phyloP scores from a whole-genome alignment of 2,888 invertebrate species.

The Conomelus anceps region DNA sequence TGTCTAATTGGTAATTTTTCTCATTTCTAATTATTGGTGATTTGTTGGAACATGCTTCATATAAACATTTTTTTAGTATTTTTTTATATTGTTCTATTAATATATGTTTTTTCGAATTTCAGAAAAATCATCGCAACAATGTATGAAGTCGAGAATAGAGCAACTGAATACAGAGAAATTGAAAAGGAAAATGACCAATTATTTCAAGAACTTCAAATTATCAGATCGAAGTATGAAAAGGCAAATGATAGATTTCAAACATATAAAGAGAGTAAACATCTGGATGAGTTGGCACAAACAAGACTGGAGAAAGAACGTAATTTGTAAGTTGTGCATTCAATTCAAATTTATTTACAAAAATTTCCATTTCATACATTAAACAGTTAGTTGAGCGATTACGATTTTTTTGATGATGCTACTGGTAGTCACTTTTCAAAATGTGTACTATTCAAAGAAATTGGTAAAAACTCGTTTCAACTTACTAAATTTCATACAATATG shows the following conservation, averaged over 20 bases:
- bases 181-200: background rate
- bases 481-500: too few relatives aligned
- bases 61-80: too few relatives aligned
- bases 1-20: too few relatives aligned
- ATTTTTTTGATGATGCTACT: too few relatives aligned
- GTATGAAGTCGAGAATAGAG: background rate
- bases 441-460: too few relatives aligned
- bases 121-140: background rate
- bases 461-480: too few relatives aligned
- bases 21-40: too few relatives aligned
- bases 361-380: background rate
- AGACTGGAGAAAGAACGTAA: background rate
- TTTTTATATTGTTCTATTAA: too few relatives aligned
- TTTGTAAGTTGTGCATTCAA: background rate
- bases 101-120: background rate
- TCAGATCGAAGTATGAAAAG: background rate
- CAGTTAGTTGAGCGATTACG: background rate
- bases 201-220: background rate
- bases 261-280: background rate
- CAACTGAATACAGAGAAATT: background rate
- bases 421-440: too few relatives aligned
- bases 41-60: too few relatives aligned
- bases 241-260: background rate
- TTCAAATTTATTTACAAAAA: background rate
- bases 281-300: background rate